Base-by-base conservation (phyloP, 2,797 vertebrate species). In the Danio kyathit region DNA sequence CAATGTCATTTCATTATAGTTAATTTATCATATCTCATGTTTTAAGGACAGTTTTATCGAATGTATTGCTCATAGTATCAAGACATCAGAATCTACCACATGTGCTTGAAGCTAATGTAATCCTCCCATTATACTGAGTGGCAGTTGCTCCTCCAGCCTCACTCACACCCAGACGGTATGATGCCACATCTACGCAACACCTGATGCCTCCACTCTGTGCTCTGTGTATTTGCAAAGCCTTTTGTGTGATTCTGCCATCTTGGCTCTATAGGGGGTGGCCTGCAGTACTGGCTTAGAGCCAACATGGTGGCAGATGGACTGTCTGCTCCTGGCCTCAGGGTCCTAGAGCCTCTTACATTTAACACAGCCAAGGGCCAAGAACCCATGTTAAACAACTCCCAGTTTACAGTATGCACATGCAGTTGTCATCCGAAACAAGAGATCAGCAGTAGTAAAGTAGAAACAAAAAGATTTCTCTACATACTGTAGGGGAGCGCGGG, bases 261-360 rank as follows among this genome's bases (percentile, higher is more conserved):
- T 92, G 92, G 92, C 90, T 90, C 89, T 66, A 64, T 54, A 60
- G 65, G 74, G 84, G 76, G 70, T 80, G 78, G 81, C 6, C 63
- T 52, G 5, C 59, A 66, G 43, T 60, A 59, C 64, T 92, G 92
- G 93, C 91, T 76, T 9, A 14, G 86, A 91, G 91, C 93, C 93
- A 92, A 83, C 74, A 87, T 90, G 90, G 90, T 90, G 91, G 89
- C 93, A 94, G 93, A 94, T 94, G 93, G 93, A 86, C 90, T 84
- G 87, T 90, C 88, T 92, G 88, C 86, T 86, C 89, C 89, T 79
- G 83, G 75, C 61, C 80, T 81, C 76, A 80, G 84, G 73, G 75
- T 80, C 57, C 72, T 74, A 83, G 84, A 86, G 46, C 72, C 57
- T 54, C 57, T 83, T 83, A 29, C 0, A 54, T 65, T 69, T 70